Percentiles rank a stretch among this genome's conserved stretches.
phyloP scores from a whole-genome alignment of 2,888 invertebrate species.

The Pegoplata infirma region DNA sequence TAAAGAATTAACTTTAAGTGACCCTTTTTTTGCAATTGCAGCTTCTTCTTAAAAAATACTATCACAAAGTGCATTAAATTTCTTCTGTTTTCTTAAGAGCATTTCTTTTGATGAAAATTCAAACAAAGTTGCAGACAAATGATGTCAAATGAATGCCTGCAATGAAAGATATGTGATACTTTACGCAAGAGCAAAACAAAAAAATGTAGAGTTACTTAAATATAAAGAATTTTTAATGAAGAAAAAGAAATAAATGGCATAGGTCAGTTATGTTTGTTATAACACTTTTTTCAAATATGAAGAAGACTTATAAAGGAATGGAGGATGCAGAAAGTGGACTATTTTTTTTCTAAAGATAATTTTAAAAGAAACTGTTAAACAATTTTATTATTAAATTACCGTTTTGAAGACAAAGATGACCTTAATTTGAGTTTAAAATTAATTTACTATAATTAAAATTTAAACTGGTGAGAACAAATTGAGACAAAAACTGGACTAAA shows the following conservation, averaged over 20 bases:
- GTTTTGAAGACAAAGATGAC: too few species aligned
- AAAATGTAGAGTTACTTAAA: not conserved
- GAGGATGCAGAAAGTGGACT: too few species aligned
- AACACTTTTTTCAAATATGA: not conserved
- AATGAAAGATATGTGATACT: not conserved
- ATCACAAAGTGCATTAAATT: too few species aligned
- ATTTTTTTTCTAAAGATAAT: too few species aligned
- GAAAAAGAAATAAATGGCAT: not conserved
- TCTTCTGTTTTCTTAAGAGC: not conserved
- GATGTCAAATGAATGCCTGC: not conserved
- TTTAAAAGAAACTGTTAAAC: too few species aligned
- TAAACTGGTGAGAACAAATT: too few species aligned
- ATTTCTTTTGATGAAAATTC: not conserved
- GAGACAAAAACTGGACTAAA: too few species aligned
- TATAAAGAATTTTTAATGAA: not conserved
- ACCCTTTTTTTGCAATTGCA: conserved; percentile 42
- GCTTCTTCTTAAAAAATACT: not conserved
- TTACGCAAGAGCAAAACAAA: not conserved
- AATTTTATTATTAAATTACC: too few species aligned
- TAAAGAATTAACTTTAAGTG: conserved; percentile 50
- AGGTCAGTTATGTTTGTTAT: not conserved
- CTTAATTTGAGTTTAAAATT: too few species aligned
- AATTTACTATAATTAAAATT: too few species aligned
- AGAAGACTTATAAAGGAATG: too few species aligned
- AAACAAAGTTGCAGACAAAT: not conserved